Evolutionary conservation across 1,140 invertebrate genomes (phyloP).

Genomic region (Pentalonia nigronervosa): DNA sequence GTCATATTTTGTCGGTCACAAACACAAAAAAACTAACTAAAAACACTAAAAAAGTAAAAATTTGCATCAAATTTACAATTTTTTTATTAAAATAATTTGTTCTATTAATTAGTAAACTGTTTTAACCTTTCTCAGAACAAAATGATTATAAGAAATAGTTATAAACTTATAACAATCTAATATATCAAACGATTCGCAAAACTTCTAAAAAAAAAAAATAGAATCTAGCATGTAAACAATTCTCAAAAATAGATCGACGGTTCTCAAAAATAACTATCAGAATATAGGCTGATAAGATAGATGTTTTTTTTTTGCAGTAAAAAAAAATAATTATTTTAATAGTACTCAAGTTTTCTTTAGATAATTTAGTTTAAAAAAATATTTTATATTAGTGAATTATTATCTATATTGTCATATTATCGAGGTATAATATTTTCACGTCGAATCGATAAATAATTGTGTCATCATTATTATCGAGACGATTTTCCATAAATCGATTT

Average conservation of each 20-base stretch:
- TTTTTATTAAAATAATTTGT: background rate
- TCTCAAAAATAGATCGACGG: background rate
- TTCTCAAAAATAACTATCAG: background rate
- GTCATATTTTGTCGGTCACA: background rate
- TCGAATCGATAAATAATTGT: background rate
- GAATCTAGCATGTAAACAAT: background rate
- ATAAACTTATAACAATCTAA: too few species aligned
- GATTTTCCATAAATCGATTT: background rate
- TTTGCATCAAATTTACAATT: background rate
- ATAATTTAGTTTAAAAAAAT: background rate
- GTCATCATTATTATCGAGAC: background rate
- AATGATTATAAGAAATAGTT: background rate
- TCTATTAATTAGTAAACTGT: background rate
- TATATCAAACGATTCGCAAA: too few species aligned
- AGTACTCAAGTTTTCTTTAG: background rate
- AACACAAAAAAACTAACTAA: too few species aligned
- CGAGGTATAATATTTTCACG: background rate
- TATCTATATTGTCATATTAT: background rate
- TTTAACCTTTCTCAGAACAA: background rate
- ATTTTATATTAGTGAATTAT: background rate
- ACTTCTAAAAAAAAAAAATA: too few species aligned
- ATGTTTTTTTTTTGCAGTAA: background rate
- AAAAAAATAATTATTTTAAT: background rate
- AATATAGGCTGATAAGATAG: background rate
- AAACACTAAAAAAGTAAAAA: background rate